Base-by-base conservation (phyloP, 30 jellyfish, hydroid and myxozoan species). In the Hydra vulgaris region DNA sequence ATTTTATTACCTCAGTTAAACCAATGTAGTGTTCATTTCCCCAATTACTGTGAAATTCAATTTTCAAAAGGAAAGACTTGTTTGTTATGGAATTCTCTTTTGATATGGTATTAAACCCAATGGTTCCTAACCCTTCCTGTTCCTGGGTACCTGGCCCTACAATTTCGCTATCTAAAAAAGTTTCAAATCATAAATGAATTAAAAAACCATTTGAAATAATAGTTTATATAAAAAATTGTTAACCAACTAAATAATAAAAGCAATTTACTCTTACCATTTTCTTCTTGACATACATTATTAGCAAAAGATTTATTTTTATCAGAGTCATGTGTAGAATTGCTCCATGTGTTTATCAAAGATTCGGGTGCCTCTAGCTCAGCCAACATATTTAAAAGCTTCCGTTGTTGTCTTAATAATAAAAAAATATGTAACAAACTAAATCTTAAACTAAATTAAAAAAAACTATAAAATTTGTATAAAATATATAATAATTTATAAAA, bases 1-100 rank as follows among this genome's bases (percentile, higher is more conserved):
- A n/a, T n/a, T n/a, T n/a, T n/a, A n/a, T n/a, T n/a, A 89, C 95
- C 95, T 91, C 97, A n/a, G 97, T 91, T 68, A 86, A 19, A 12
- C 97, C 97, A 56, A 83, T 86, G 77, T 77, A 86, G 17, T 85
- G 88, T 18, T 80, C 53, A 53, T 86, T 85, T 40, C 97, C 97
- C 97, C 97, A 91, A 66, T 86, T 91, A n/a, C 96, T 86, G 1
- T 7, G 25, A 71, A 88, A 40, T 40, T 40, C 61, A 3, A 40
- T 40, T 40, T 12, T 40, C 12, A 40, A 40, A 40, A 3, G 61
- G 8, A 40, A 40, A 40, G 5, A 40, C 61, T 40, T 40, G 61
- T 40, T 12, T 3, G 5, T 12, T 40, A 40, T 3, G 5, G 61
- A 40, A 3, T 40, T 40, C 12, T 40, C 12, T 12, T 40, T 40